phyloP scores from a whole-genome alignment of 2,888 invertebrate genomes.

The Clistopyga incitator region DNA sequence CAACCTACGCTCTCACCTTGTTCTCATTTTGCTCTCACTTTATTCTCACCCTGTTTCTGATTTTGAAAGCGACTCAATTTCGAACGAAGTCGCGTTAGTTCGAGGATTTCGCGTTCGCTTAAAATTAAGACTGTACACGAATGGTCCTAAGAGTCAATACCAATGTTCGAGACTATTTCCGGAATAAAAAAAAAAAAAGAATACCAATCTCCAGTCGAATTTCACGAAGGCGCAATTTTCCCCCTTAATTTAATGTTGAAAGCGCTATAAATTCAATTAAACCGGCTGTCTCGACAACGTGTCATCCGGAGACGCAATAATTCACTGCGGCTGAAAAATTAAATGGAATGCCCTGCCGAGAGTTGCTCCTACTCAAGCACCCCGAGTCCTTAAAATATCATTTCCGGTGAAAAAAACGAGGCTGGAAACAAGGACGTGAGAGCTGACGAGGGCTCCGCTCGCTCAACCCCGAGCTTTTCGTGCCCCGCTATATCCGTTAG shows the following conservation, averaged over 20 bases:
- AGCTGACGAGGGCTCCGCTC: constrained; percentile 16
- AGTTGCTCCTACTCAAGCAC: constrained; percentile 36
- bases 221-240: not conserved
- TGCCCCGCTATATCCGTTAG: constrained; percentile 57
- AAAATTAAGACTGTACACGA: not conserved
- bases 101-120: too few species aligned
- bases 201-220: not conserved
- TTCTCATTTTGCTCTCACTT: too few species aligned
- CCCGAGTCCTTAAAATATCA: constrained; percentile 64
- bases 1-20: too few species aligned
- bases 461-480: constrained; percentile 43
- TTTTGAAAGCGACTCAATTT: too few species aligned
- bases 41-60: too few species aligned
- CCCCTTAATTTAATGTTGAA: not conserved
- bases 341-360: constrained; percentile 42
- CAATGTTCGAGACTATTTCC: not conserved
- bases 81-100: too few species aligned
- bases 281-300: constrained; percentile 13
- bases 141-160: not conserved
- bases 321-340: constrained; percentile 63
- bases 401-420: constrained; percentile 59
- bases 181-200: not conserved
- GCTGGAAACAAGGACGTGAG: constrained; percentile 34
- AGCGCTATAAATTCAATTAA: constrained; percentile 59
- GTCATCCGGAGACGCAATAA: constrained; percentile 57